Base-by-base conservation (phyloP, 23 tunicate species). In the Ascidia mentula region DNA sequence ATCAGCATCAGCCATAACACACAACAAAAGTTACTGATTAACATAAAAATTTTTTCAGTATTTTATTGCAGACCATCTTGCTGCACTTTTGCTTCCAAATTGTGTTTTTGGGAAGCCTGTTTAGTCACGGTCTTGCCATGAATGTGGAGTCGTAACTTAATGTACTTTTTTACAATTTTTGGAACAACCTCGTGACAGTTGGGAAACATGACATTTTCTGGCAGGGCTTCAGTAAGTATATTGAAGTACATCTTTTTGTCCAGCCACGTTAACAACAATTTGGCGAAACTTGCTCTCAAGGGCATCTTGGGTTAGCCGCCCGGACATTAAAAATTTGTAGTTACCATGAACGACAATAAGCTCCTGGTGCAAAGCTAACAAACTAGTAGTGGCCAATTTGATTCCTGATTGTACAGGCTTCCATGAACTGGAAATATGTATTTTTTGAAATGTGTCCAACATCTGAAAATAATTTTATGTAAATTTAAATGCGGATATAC, bases 71-170 rank as follows among this genome's bases (percentile, higher is more conserved):
- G 65, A 53, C 22, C 22, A 53, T 28, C 65, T 6, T 3, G 74
- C 74, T 28, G 74, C 74, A 71, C 74, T 36, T 18, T 71, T 71
- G 6, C 74, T 36, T 7, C 36, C 74, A 71, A 71, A 71, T 71
- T 71, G 74, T 31, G 4, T 71, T 36, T 71, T 71, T 71, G 74
- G 2, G 32, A 2, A 36, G 74, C 74, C 1, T 34, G 34, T 36
- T 71, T 71, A 36, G 74, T 71, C 24, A 71, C 65, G 31, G 74
- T 18, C 35, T 71, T 71, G 74, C 74, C 74, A 36, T 71, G 74
- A 9, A 71, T 71, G 35, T 71, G 74, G 18, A 71, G 39, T 7
- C 74, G 74, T 20, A 71, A 36, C 39, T 71, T 71, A 9, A 71
- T 31, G 32, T 71, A 71, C 74, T 71, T 71, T 9, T 71, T 71